phyloP scores from a whole-genome alignment of 2,888 invertebrate species.

The Caenorhabditis sp. region DNA sequence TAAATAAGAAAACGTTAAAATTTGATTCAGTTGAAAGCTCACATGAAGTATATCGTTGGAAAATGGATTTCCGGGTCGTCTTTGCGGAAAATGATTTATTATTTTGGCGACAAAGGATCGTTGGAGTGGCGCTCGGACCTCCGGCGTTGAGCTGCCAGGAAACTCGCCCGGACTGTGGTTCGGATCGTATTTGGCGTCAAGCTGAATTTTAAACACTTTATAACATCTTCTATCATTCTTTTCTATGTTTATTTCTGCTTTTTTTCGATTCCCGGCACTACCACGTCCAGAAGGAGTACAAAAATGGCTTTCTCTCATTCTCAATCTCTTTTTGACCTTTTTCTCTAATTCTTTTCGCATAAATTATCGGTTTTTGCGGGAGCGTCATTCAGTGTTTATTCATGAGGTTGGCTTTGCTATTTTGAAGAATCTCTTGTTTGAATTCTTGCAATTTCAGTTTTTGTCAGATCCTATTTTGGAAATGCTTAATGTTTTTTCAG shows the following conservation, averaged over 20 bases:
- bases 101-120: constrained; percentile 94
- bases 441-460: neutral
- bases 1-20: neutral
- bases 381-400: neutral
- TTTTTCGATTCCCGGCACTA: too few species aligned
- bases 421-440: too few species aligned
- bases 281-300: too few species aligned
- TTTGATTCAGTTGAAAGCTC: constrained; percentile 80
- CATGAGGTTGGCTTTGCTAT: too few species aligned
- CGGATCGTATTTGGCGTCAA: constrained; percentile 66
- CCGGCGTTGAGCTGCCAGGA: constrained; percentile 29
- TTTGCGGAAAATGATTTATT: constrained; percentile 93
- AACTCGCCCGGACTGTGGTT: constrained; percentile 56
- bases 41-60: constrained; percentile 93
- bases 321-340: neutral
- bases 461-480: neutral
- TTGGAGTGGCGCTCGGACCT: constrained; percentile 87
- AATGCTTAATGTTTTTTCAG: neutral
- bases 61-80: constrained; percentile 83
- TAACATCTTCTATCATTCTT: neutral
- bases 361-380: neutral
- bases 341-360: constrained; percentile 1
- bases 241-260: neutral
- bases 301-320: too few species aligned
- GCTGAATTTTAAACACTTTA: constrained; percentile 52